phyloP scores from a whole-genome alignment of 2,113 vertebrate genomes.

The Caranx ignobilis region DNA sequence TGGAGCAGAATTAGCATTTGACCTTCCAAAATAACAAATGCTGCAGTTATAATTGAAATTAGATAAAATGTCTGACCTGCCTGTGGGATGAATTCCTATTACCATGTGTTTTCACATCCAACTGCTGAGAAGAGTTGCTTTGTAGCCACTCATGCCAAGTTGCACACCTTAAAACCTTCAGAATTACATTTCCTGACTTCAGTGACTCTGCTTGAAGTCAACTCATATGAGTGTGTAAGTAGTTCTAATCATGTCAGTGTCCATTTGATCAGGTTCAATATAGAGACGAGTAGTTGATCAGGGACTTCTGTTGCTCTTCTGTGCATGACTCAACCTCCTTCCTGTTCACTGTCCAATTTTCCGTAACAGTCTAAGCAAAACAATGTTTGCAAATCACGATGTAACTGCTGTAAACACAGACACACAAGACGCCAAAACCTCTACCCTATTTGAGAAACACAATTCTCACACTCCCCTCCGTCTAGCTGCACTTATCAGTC shows the following conservation, averaged over 20 bases:
- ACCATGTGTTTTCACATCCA: background rate
- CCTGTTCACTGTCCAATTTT: background rate
- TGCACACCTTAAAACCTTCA: background rate
- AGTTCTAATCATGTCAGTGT: background rate
- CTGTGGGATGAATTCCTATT: background rate
- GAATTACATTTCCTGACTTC: background rate
- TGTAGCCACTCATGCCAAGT: too few relatives aligned
- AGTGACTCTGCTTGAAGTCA: background rate
- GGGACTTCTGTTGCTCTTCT: background rate
- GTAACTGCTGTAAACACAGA: too few relatives aligned
- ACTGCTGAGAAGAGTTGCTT: background rate
- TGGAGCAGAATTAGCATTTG: background rate
- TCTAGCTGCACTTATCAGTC: background rate
- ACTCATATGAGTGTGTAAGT: background rate
- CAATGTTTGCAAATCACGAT: background rate
- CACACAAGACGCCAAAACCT: background rate
- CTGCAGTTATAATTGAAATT: background rate
- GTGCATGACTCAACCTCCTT: background rate
- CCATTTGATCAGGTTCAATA: slow-evolving; percentile 1
- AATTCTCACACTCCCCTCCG: background rate
- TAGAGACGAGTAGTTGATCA: background rate
- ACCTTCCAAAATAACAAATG: background rate
- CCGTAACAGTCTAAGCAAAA: background rate
- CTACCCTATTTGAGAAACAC: background rate
- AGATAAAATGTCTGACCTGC: background rate